Evolutionary conservation across 2,113 vertebrate species (phyloP).

Genomic region (Scortum barcoo): DNA sequence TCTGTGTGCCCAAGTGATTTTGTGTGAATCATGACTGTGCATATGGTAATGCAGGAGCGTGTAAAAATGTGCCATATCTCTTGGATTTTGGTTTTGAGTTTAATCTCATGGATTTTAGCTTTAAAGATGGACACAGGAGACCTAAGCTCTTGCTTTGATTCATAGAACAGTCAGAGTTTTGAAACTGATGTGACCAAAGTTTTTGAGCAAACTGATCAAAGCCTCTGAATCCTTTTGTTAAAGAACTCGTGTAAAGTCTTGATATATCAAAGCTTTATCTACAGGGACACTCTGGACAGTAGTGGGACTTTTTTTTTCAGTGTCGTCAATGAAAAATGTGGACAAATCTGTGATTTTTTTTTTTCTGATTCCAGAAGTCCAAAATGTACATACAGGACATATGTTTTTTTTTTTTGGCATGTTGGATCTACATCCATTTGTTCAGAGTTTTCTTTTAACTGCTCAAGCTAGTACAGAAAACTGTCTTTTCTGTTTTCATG

Average conservation of each 20-base stretch:
- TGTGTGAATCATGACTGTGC: constrained; percentile 24
- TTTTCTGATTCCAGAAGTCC: neutral
- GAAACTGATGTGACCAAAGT: constrained; percentile 38
- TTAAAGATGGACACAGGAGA: constrained; percentile 52
- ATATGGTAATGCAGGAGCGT: constrained; percentile 3
- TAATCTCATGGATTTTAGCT: constrained; percentile 41
- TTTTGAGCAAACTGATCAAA: constrained; percentile 49
- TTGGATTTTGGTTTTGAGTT: constrained; percentile 32
- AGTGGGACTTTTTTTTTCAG: neutral
- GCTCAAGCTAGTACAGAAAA: too few species aligned
- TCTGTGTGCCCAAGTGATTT: constrained; percentile 25
- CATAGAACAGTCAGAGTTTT: constrained; percentile 26
- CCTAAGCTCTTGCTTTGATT: constrained; percentile 55
- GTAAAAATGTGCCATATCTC: constrained; percentile 25
- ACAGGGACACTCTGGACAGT: constrained; percentile 18
- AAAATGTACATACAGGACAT: neutral
- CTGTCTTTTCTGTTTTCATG: too few species aligned
- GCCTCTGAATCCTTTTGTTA: constrained; percentile 28
- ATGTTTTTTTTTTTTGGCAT: too few species aligned
- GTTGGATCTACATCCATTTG: too few species aligned
- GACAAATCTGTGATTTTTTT: neutral
- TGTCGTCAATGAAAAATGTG: neutral
- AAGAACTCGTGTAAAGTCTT: constrained; percentile 28
- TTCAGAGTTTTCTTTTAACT: too few species aligned
- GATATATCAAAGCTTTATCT: constrained; percentile 26